Evolutionary conservation across 30 jellyfish, hydroid and myxozoan species (phyloP).

Genomic region (Pelagia noctiluca): DNA sequence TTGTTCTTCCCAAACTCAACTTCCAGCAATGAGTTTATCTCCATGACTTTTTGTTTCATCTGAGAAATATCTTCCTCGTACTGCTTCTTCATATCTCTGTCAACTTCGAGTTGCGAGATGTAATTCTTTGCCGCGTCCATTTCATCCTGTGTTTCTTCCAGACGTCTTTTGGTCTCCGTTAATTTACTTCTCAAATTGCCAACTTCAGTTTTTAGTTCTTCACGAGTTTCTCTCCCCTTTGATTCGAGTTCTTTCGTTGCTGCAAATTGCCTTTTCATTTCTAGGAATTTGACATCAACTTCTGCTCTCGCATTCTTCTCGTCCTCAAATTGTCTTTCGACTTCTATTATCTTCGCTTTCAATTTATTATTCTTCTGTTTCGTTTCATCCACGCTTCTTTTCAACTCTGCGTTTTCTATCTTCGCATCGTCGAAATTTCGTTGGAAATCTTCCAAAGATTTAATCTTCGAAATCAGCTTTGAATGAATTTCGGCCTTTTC

Average conservation of each 20-base stretch:
- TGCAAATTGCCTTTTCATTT: slow-evolving; percentile 57
- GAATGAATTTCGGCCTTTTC: not conserved
- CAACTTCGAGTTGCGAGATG: slow-evolving; percentile 74
- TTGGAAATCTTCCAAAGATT: slow-evolving; percentile 12
- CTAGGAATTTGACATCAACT: slow-evolving; percentile 41
- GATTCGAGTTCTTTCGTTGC: slow-evolving; percentile 51
- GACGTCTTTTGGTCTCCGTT: not conserved
- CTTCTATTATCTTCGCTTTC: slow-evolving; percentile 22
- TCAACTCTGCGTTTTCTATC: slow-evolving; percentile 1
- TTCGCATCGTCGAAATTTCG: slow-evolving; percentile 20
- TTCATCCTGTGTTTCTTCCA: slow-evolving; percentile 35
- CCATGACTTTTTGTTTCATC: slow-evolving; percentile 46
- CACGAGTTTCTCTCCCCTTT: slow-evolving; percentile 58
- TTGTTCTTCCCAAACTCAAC: slow-evolving; percentile 50
- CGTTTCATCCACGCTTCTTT: slow-evolving; percentile 20
- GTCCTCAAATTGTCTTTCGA: slow-evolving; percentile 10
- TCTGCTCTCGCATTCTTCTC: slow-evolving; percentile 7
- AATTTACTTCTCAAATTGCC: slow-evolving; percentile 3
- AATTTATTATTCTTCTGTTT: slow-evolving; percentile 16
- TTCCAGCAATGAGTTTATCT: slow-evolving; percentile 50
- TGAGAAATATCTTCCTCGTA: slow-evolving; percentile 56
- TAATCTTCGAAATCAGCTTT: slow-evolving; percentile 11
- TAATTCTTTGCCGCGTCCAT: slow-evolving; percentile 45
- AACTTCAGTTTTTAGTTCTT: slow-evolving; percentile 24
- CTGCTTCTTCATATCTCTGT: slow-evolving; percentile 45